These are phyloP conservation scores for Podarcis lilfordi DNA, from an alignment of 2,797 vertebrate genomes.

Conservation along the genomic window DNA sequence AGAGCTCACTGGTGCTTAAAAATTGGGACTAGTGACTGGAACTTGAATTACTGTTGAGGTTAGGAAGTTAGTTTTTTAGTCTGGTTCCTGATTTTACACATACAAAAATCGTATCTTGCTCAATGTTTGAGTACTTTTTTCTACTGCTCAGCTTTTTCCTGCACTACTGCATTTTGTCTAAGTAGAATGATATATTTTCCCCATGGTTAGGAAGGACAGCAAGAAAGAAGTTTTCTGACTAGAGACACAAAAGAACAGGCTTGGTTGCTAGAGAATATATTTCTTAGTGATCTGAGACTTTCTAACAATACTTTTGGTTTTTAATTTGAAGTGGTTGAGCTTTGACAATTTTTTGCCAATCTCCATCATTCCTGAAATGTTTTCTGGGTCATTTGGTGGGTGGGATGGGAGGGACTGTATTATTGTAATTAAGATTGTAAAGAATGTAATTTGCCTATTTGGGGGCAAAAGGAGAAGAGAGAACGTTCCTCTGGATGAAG, in stretches of 20 bases:
- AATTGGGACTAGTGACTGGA: not conserved
- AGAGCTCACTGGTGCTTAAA: not conserved
- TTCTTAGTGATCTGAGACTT: not conserved
- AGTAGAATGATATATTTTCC: not conserved
- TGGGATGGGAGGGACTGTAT: conserved; percentile 41
- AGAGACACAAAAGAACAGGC: not conserved
- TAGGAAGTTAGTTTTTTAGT: not conserved
- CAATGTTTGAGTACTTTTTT: rapidly evolving
- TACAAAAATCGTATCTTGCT: not conserved
- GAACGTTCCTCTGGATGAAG: conserved; percentile 44
- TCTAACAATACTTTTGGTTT: not conserved
- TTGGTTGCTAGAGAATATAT: not conserved
- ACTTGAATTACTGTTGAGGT: not conserved
- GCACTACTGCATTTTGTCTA: not conserved
- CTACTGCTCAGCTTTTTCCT: not conserved
- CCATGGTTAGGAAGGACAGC: conserved; percentile 1
- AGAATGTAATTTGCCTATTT: conserved; percentile 74
- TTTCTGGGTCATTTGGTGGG: conserved; percentile 7
- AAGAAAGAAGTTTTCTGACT: not conserved
- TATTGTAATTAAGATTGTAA: conserved; percentile 75
- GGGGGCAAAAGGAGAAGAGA: conserved; percentile 61
- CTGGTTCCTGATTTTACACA: not conserved
- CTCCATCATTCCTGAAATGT: conserved; percentile 45
- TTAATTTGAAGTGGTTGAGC: not conserved
- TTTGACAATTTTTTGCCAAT: conserved; percentile 16